Conservation (phyloP, 1,140 invertebrate species). For the Drosophila guanche region DNA sequence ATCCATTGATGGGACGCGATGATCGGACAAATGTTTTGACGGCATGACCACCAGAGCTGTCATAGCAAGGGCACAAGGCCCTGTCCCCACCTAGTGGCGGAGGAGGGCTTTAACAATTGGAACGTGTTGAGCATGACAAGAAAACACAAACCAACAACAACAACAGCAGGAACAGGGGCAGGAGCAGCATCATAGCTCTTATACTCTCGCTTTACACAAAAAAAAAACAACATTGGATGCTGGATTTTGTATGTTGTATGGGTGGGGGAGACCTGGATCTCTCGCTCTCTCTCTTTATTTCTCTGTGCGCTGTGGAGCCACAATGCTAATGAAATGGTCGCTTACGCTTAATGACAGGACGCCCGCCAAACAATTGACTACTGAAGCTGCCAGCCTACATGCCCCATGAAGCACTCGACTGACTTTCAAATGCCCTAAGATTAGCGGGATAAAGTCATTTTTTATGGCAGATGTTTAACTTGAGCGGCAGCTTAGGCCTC, state of each 20-base stretch:
- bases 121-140: conserved; percentile 69
- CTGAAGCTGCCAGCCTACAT: too few relatives aligned
- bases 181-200: too few relatives aligned
- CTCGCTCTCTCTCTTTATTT: too few relatives aligned
- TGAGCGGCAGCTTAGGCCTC: conserved; percentile 1
- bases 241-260: too few relatives aligned
- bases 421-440: conserved; percentile 35
- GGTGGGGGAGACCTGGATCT: too few relatives aligned
- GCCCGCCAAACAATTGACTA: conserved; percentile 53
- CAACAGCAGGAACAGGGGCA: background rate
- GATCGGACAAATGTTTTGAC: conserved; percentile 50
- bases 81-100: conserved; percentile 21
- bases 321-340: conserved; percentile 76
- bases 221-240: too few relatives aligned
- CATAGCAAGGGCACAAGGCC: conserved; percentile 13
- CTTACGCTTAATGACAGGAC: conserved; percentile 60
- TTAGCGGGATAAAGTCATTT: background rate
- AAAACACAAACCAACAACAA: conserved; percentile 41
- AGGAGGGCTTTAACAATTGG: conserved; percentile 55
- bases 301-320: background rate
- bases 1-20: conserved; percentile 18
- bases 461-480: conserved; percentile 2
- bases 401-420: conserved; percentile 14
- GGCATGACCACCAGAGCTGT: conserved; percentile 32
- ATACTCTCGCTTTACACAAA: too few relatives aligned